phyloP scores from a whole-genome alignment of 2,113 vertebrate genomes.

The Lepisosteus osseus region DNA sequence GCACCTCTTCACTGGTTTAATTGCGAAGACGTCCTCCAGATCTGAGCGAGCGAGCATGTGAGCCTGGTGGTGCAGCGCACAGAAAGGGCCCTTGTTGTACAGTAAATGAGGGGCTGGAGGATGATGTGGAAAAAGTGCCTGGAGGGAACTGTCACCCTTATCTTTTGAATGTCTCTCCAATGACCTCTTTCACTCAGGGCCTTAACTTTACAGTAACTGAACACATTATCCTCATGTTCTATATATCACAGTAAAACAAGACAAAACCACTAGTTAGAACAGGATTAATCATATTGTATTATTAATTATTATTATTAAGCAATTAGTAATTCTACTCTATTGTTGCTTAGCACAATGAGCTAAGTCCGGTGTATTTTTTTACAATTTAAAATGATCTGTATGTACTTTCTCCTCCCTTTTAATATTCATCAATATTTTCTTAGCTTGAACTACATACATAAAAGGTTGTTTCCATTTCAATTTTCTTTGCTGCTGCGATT shows the following conservation, averaged over 20 bases:
- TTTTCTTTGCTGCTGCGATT: too few species aligned
- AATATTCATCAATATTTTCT: too few species aligned
- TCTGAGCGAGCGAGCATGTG: constrained; percentile 52
- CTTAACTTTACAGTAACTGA: constrained; percentile 4
- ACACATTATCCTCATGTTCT: constrained; percentile 1
- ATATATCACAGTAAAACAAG: constrained; percentile 4
- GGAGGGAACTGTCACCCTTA: constrained; percentile 9
- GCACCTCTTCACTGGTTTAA: constrained; percentile 1
- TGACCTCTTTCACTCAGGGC: constrained; percentile 30
- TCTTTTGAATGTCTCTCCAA: constrained; percentile 24
- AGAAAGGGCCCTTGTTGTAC: constrained; percentile 65
- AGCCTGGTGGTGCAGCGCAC: constrained; percentile 65
- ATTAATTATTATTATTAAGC: too few species aligned
- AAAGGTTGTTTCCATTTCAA: too few species aligned
- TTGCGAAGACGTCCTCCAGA: constrained; percentile 30
- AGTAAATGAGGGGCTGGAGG: constrained; percentile 41
- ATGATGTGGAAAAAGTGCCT: constrained; percentile 33
- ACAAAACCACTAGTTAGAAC: background rate
- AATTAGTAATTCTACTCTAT: too few species aligned
- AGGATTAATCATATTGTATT: too few species aligned
- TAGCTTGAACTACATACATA: too few species aligned
- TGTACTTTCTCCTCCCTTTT: too few species aligned
- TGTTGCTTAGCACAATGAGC: too few species aligned
- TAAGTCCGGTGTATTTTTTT: too few species aligned
- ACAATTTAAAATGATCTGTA: too few species aligned